Evolutionary conservation across 2,797 vertebrate genomes (phyloP).

Genomic region (Pseudopleuronectes americanus): DNA sequence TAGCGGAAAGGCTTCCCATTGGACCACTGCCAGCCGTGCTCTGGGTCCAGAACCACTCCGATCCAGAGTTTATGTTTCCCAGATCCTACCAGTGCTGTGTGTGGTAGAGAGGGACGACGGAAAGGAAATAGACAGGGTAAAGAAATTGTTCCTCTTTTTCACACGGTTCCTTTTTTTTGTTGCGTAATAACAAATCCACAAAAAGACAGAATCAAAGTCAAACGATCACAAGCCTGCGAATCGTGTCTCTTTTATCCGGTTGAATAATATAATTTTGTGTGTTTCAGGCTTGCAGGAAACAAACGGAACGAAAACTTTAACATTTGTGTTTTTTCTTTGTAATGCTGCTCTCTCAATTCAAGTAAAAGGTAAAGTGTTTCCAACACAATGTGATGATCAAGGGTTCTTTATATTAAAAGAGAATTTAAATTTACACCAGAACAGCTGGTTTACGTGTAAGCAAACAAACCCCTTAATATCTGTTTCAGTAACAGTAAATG

Average conservation of each 20-base stretch:
- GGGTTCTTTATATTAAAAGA: no score
- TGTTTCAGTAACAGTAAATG: not conserved
- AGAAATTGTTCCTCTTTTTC: constrained; percentile 50
- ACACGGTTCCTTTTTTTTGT: constrained; percentile 47
- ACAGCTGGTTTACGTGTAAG: no score
- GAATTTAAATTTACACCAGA: no score
- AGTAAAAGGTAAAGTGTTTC: no score
- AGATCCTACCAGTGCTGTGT: constrained; percentile 51
- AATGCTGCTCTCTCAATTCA: no score
- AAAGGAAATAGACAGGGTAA: constrained; percentile 27
- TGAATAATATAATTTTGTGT: not conserved
- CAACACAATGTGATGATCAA: no score
- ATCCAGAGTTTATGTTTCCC: constrained; percentile 86
- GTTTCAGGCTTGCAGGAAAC: not conserved
- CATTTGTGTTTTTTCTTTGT: no score
- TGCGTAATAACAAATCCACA: constrained; percentile 28
- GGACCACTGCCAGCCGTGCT: constrained; percentile 92
- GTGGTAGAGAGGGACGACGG: constrained; percentile 7
- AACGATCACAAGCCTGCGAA: not conserved
- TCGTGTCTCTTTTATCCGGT: not conserved
- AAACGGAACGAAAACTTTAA: no score
- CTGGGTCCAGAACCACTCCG: constrained; percentile 87
- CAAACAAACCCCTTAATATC: not conserved
- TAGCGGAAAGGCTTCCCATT: constrained; percentile 88
- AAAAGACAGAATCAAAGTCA: constrained; percentile 19